Evolutionary conservation across 2,888 invertebrate genomes (phyloP), one percentile per base, ranked within the genome.

Genomic region (Camptogramma bilineatum): DNA sequence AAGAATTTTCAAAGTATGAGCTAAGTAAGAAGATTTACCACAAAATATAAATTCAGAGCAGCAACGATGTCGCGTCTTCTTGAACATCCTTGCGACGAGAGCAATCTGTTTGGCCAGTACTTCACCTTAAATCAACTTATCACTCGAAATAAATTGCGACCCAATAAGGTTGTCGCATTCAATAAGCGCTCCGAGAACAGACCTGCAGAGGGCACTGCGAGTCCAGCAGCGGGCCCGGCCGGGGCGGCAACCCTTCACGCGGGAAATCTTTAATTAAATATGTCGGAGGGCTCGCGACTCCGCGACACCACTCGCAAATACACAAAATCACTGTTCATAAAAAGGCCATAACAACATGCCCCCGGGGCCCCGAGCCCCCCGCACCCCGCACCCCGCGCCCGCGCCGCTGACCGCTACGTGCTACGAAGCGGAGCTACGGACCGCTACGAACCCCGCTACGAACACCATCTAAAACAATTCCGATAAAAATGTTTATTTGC

Each of bases 281-380:
- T 72, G n/a, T 60, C 21, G 59, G 67, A 70, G 70, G 67, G 73
- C 66, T 66, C 71, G 34, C 56, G 47, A 50, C 52, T 48, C 58
- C 51, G 62, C 55, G 55, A 57, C 64, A 68, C 70, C 73, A 72
- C 74, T 76, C 73, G 77, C 79, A 78, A 82, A 82, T 83, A 80
- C 76, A 79, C 83, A 80, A 76, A 84, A 83, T 84, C 85, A 79
- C 74, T 75, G 84, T 70, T 82, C 79, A 79, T 83, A 79, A 79
- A 80, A 79, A 77, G 53, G 71, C 72, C 72, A 77, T 79, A 77
- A 75, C 61, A 68, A 68, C 60, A 59, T 63, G 74, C 76, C 72
- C 75, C 72, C 62, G 71, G 68, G 73, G 75, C 75, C 73, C 62
- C 71, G 68, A 73, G 73, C 75, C 72, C 69, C 62, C 47, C 52